phyloP scores from a whole-genome alignment of 2,113 vertebrate species.

The Verasper variegatus region DNA sequence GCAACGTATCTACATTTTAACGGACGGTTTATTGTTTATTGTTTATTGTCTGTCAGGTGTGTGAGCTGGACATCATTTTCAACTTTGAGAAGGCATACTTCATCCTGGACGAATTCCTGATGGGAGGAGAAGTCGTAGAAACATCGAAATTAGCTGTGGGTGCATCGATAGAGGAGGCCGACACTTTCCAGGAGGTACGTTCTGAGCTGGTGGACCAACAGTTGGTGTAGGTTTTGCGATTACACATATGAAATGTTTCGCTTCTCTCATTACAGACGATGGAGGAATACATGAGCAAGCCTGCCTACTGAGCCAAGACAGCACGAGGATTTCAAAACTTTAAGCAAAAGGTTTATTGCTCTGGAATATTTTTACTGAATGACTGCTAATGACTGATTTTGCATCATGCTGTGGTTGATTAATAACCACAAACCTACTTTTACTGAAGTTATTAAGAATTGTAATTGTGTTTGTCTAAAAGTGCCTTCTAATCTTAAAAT shows the following conservation, averaged over 20 bases:
- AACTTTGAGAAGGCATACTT: slow-evolving; percentile 98
- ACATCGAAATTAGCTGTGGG: slow-evolving; percentile 89
- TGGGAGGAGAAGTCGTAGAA: slow-evolving; percentile 92
- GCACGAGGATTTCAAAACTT: background rate
- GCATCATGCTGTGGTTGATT: no score
- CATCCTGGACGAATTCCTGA: slow-evolving; percentile 95
- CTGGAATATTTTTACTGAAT: background rate
- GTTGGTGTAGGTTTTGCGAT: background rate
- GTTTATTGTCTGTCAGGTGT: slow-evolving; percentile 86
- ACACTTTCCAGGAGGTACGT: slow-evolving; percentile 92
- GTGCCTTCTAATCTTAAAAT: slow-evolving; percentile 36
- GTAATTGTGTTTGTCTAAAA: slow-evolving; percentile 6
- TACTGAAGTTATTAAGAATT: background rate
- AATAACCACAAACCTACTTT: no score
- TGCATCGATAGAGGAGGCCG: slow-evolving; percentile 88
- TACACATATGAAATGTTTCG: slow-evolving; percentile 16
- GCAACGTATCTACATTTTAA: no score
- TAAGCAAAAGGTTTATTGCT: slow-evolving; percentile 2
- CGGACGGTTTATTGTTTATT: no score
- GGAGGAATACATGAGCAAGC: slow-evolving; percentile 95
- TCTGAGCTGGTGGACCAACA: background rate
- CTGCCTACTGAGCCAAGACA: slow-evolving; percentile 80
- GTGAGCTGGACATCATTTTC: slow-evolving; percentile 96
- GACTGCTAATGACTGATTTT: background rate
- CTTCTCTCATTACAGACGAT: slow-evolving; percentile 85